Evolutionary conservation across 2,888 invertebrate genomes (phyloP).

Genomic region (Drosophila atripex): DNA sequence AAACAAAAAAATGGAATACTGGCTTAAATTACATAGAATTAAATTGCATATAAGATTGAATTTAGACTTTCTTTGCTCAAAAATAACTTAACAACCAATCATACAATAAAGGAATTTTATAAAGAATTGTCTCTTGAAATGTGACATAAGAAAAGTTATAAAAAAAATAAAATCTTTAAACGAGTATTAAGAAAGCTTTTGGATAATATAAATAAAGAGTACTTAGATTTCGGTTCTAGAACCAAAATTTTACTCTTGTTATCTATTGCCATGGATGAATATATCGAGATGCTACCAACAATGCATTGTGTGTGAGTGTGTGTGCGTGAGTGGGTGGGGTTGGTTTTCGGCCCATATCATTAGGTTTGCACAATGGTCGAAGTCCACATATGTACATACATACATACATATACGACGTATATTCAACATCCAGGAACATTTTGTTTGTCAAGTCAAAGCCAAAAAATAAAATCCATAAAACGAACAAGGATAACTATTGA

Average conservation of each 20-base stretch:
- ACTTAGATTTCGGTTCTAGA: not conserved
- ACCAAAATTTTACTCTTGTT: constrained; percentile 8
- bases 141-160: too few relatives aligned
- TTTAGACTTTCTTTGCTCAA: too few relatives aligned
- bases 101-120: too few relatives aligned
- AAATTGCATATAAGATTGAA: too few relatives aligned
- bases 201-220: not conserved
- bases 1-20: too few relatives aligned
- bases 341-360: constrained; percentile 65
- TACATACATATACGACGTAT: constrained; percentile 10
- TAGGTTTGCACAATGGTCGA: constrained; percentile 63
- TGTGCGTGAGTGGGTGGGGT: constrained; percentile 13
- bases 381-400: constrained; percentile 15
- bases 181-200: not conserved
- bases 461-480: constrained; percentile 53
- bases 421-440: constrained; percentile 22
- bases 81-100: too few relatives aligned
- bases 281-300: constrained; percentile 46
- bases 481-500: constrained; percentile 48
- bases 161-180: too few relatives aligned
- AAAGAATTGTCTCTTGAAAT: too few relatives aligned
- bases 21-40: too few relatives aligned
- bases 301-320: constrained; percentile 31
- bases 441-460: constrained; percentile 47
- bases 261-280: constrained; percentile 21